Evolutionary conservation across 2,113 vertebrate genomes (phyloP), one percentile per base, ranked within the genome.

Genomic region (Gulo gulo): DNA sequence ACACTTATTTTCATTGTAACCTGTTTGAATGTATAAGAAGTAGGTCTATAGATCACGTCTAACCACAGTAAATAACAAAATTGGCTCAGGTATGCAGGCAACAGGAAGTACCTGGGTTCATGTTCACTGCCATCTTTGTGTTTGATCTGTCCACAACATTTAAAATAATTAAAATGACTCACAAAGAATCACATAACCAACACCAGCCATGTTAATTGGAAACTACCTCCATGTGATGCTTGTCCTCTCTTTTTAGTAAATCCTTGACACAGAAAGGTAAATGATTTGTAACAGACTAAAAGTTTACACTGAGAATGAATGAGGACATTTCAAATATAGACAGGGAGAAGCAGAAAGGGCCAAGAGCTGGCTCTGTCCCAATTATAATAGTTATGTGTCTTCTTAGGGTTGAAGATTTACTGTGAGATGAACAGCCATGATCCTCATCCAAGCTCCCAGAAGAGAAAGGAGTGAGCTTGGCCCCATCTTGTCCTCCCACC

Each of bases 111-210:
- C 9, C 34, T 59, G 9, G 15, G 29, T 90, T 88, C 69, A 84
- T 5, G 52, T 47, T 7, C 7, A 71, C 16, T 34, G 7, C 36
- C 36, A 18, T 34, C 6, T 91, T 95, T 45, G 16, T 45, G 47
- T 95, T 29, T 63, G 36, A 93, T 95, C 34, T 50, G 24, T 88
- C 36, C 59, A 57, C 29, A 13, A 8, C 11, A 6, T 88, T 88
- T 88, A 45, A 82, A 88, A 81, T 95, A 78, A 91, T 92, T 63
- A 79, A 82, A 82, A 11, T 87, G 42, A 59, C 36, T 95, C n/a
- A 42, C 39, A 18, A 74, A 80, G 61, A 73, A 6, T 80, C 90
- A 31, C 1, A 0, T 42, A 73, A 88, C 47, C 26, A 63, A 26
- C 18, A 55, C 18, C 29, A 26, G 34, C 63, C 71, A 2, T 86